A percentile compares a stretch with the other conserved stretches of the same genome.
phyloP scores from a whole-genome alignment of 2,797 vertebrate genomes.

The Tangara arthus region DNA sequence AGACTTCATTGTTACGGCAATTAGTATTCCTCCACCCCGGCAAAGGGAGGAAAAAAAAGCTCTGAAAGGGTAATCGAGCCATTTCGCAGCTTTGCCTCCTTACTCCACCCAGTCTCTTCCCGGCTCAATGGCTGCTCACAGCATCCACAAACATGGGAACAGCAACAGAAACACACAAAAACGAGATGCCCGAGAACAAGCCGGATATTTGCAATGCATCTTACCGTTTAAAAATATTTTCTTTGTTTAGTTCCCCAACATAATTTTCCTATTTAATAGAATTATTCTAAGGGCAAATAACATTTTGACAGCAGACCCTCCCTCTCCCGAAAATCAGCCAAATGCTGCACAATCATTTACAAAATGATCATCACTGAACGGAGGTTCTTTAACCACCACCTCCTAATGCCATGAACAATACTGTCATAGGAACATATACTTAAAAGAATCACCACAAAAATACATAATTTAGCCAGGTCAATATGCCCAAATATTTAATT shows the following conservation, averaged over 20 bases:
- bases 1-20: conserved; percentile 70
- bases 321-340: conserved; percentile 41
- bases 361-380: conserved; percentile 32
- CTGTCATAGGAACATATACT: neutral
- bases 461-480: neutral
- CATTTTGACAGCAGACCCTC: conserved; percentile 37
- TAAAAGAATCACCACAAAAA: neutral
- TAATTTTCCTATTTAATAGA: neutral
- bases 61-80: conserved; percentile 73
- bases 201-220: conserved; percentile 20
- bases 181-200: conserved; percentile 30
- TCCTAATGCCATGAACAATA: conserved; percentile 41
- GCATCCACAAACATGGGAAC: conserved; percentile 74
- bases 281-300: conserved; percentile 12
- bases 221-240: conserved; percentile 42
- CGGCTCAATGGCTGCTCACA: conserved; percentile 75
- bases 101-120: conserved; percentile 83
- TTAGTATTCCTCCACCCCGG: conserved; percentile 72
- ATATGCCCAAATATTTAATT: neutral
- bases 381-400: conserved; percentile 14
- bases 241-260: conserved; percentile 54
- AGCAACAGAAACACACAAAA: conserved; percentile 43
- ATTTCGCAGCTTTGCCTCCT: conserved; percentile 77
- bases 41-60: conserved; percentile 40
- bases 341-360: conserved; percentile 68